phyloP scores from a whole-genome alignment of 2,797 vertebrate genomes.

The Huso huso region DNA sequence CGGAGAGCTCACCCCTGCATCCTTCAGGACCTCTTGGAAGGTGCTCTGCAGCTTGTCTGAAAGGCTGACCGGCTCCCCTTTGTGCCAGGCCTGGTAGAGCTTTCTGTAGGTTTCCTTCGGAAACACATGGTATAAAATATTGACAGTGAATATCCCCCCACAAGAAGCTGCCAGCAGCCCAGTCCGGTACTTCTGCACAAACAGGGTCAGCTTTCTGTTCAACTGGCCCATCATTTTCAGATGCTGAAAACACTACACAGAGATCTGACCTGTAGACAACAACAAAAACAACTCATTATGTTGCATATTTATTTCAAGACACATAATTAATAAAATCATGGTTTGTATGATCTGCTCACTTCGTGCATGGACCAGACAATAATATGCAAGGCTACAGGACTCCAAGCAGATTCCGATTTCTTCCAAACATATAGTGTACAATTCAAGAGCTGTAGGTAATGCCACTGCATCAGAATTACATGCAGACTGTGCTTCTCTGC shows the following conservation, averaged over 20 bases:
- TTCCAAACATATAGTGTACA: too few species aligned
- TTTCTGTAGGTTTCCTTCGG: conserved; percentile 64
- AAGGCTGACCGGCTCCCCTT: conserved; percentile 61
- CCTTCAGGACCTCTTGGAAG: conserved; percentile 71
- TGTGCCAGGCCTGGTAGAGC: conserved; percentile 80
- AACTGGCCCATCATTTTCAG: conserved; percentile 44
- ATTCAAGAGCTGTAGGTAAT: too few species aligned
- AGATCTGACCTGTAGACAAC: conserved; percentile 29
- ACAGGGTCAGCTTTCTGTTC: conserved; percentile 42
- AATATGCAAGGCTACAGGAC: too few species aligned
- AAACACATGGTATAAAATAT: conserved; percentile 73
- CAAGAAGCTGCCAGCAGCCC: conserved; percentile 66
- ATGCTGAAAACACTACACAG: conserved; percentile 15
- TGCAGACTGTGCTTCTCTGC: too few species aligned
- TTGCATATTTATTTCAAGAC: too few species aligned
- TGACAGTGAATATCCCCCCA: conserved; percentile 66
- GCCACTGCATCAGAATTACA: too few species aligned
- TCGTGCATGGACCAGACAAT: too few species aligned
- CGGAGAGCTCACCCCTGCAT: conserved; percentile 45
- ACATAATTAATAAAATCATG: too few species aligned
- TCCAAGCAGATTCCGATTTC: too few species aligned
- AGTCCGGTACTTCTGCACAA: conserved; percentile 73
- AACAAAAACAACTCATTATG: conserved; percentile 20
- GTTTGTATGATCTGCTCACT: too few species aligned
- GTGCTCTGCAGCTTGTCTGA: conserved; percentile 57